Base-by-base conservation (phyloP, 1,140 invertebrate genomes). In the Cydia amplana region DNA sequence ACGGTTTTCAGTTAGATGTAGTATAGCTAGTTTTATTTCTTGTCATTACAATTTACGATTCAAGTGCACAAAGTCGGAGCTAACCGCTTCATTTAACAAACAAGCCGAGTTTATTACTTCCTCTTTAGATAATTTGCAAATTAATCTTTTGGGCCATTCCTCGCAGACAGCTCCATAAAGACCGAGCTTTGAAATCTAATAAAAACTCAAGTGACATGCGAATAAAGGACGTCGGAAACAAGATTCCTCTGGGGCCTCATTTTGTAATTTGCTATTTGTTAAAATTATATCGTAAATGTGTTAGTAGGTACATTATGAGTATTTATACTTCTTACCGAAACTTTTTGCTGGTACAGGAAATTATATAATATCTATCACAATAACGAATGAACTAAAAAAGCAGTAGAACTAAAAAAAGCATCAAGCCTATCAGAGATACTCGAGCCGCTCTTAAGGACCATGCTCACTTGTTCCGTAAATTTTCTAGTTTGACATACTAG, bases 201-300 rank as follows among this genome's bases (percentile, higher is more conserved):
- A 70, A 70, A 70, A 70, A 70, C 28, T 70, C 16, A 36, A 70
- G 65, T 70, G 65, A 36, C 65, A 70, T 70, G 32, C 65, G 65
- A 70, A 70, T 70, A 70, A 70, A 70, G 65, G 28, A 9, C 65
- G 32, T 60, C 65, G 65, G 28, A 36, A 70, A 40, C 65, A 18
- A n/a, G n/a, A 40, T 40, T 28, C 18, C 65, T 43, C 7, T 40
- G 60, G 49, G 49, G 18, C 7, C 55, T 23, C 9, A 23, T 60
- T 55, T 16, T 55, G 3, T 18, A 60, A 60, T 60, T 9, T 60
- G 55, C 18, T n/a, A n/a, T 60, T 20, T 23, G n/a, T 60, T 20
- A 20, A 60, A 20, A 23, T 60, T 23, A 23, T 12, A 23, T 20
- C 20, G 55, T 18, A 23, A 23, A 10, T 20, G 10, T 9, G 12